These are phyloP conservation scores for Hesperophylax magnus DNA, from an alignment of 1,140 invertebrate species.

Conservation along the genomic window DNA sequence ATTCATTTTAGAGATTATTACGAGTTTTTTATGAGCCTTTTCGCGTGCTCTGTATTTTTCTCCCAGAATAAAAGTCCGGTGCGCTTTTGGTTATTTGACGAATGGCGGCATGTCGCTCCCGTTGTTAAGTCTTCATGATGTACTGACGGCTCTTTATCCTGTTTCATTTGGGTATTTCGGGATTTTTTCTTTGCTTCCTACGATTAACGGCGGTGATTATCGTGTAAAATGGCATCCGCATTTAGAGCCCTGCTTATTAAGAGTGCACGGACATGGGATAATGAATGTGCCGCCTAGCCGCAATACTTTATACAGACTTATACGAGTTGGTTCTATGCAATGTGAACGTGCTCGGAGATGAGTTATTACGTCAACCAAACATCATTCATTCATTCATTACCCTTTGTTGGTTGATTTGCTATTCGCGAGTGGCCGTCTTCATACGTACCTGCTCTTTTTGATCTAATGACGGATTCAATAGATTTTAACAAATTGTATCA, in stretches of 20 bases:
- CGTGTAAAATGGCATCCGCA: conserved; percentile 26
- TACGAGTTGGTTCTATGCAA: background rate
- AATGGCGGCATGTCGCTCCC: conserved; percentile 24
- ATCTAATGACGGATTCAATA: background rate
- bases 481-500: no score
- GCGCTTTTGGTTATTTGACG: background rate
- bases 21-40: background rate
- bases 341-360: background rate
- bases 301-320: background rate
- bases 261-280: background rate
- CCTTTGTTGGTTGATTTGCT: background rate
- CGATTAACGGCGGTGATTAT: conserved; percentile 23
- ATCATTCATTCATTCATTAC: background rate
- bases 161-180: conserved; percentile 14
- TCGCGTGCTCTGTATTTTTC: conserved; percentile 11
- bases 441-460: background rate
- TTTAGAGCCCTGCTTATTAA: background rate
- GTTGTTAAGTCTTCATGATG: conserved; percentile 20
- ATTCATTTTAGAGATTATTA: no score
- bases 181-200: conserved; percentile 19
- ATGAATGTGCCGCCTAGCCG: background rate
- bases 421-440: background rate
- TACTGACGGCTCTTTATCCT: background rate
- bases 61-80: background rate
- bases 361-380: background rate